phyloP scores from a whole-genome alignment of 2,888 invertebrate species.

The Morpho deidamia region DNA sequence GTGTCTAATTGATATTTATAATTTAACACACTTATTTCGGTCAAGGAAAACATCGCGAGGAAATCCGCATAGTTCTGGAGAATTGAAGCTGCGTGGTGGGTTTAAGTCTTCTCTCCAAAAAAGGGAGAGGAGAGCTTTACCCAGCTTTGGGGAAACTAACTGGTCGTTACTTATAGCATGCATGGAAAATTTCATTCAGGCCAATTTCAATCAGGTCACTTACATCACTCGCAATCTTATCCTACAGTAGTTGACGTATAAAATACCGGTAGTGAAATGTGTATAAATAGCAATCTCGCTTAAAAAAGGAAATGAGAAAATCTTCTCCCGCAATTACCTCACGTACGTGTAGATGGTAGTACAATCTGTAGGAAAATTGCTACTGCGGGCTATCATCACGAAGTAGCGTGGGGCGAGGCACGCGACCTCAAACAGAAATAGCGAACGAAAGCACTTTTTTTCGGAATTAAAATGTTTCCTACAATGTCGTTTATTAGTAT shows the following conservation, averaged over 20 bases:
- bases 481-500: neutral
- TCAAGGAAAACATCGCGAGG: too few species aligned
- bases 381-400: conserved; percentile 56
- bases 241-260: neutral
- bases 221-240: neutral
- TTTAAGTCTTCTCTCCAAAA: too few species aligned
- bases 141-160: too few species aligned
- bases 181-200: too few species aligned
- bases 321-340: conserved; percentile 45
- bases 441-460: neutral
- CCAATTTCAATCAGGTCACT: too few species aligned
- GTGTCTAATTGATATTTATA: too few species aligned
- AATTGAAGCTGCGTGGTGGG: too few species aligned
- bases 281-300: conserved; percentile 39
- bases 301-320: conserved; percentile 48
- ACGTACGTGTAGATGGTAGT: conserved; percentile 31
- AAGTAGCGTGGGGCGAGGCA: conserved; percentile 49
- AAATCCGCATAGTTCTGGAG: too few species aligned
- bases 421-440: conserved; percentile 35
- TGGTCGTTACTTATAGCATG: too few species aligned
- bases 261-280: conserved; percentile 20
- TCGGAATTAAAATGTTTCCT: too few species aligned
- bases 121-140: too few species aligned
- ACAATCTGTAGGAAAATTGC: conserved; percentile 66
- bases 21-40: too few species aligned